Evolutionary conservation across 2,113 vertebrate species (phyloP), one percentile per base, ranked within the genome.

Genomic region (Nymphicus hollandicus): DNA sequence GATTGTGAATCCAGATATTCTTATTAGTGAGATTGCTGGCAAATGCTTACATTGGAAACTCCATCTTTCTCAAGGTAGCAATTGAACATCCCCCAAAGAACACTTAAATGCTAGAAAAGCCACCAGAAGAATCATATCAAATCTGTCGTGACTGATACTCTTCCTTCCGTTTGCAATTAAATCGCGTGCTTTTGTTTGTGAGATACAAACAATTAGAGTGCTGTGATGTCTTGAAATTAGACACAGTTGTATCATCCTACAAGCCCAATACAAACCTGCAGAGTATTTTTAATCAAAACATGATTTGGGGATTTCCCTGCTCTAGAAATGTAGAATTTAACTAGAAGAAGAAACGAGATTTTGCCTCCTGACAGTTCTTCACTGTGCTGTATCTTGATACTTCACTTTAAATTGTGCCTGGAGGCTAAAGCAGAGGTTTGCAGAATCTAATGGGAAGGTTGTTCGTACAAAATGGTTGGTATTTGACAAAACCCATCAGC

Each of bases 371-470:
- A 89, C 77, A 77, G 73, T 73, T 90, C 76, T 73, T 95, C 17
- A 1, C 49, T 17, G 22, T 0, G 3, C 35, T 17, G 4, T 12
- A 37, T 82, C 72, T 70, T 52, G 77, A 56, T 74, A 70, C 73
- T 86, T 89, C 53, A 53, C 78, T 87, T 77, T 82, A 76, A 81
- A 87, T 92, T 43, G 70, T 87, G 88, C 96, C 93, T 0, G 0
- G 81, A 94, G 92, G 94, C 81, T 23, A 52, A 24, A 17, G 60
- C 44, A 79, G 83, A 84, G 64, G 46, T 91, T 94, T 93, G 82
- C 68, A 66, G 79, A 55, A 55, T 81, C 50, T 66, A 25, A 70
- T 1, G 10, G 68, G 70, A 29, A 66, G 50, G n/a, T 56, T 86
- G 85, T 81, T 74, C n/a, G 0, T 53, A 14, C 0, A 4, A 74